These are phyloP conservation scores for Tetragonisca angustula DNA, from an alignment of 2,888 invertebrate species.

Conservation along the genomic window DNA sequence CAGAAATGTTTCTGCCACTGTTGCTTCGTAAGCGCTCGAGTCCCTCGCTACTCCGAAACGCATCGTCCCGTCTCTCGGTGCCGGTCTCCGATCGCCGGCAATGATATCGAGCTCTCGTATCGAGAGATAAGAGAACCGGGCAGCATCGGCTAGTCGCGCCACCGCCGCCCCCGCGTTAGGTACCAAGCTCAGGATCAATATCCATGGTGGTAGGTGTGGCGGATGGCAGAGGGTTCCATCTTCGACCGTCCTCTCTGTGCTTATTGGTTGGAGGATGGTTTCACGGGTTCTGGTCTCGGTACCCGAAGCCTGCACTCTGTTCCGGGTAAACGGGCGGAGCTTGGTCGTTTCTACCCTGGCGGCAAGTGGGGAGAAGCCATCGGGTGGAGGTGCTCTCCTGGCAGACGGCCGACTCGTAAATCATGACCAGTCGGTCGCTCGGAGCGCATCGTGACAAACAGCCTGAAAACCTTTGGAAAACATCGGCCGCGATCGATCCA, in stretches of 20 bases:
- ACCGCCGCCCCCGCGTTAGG: slow-evolving; percentile 76
- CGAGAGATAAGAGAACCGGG: slow-evolving; percentile 57
- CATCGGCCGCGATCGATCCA: slow-evolving; percentile 63
- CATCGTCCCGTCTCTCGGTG: slow-evolving; percentile 44
- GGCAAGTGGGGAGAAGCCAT: slow-evolving; percentile 61
- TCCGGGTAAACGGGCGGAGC: slow-evolving; percentile 61
- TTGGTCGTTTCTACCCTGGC: slow-evolving; percentile 49
- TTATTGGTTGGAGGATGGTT: slow-evolving; percentile 60
- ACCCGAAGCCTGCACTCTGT: slow-evolving; percentile 24
- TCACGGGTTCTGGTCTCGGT: slow-evolving; percentile 40
- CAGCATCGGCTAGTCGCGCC: slow-evolving; percentile 66
- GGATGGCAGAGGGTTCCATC: slow-evolving; percentile 66
- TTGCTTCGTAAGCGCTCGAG: neutral
- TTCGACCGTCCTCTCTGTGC: slow-evolving; percentile 60
- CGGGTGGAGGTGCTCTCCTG: slow-evolving; percentile 53
- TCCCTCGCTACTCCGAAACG: slow-evolving; percentile 39
- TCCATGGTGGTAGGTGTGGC: slow-evolving; percentile 76
- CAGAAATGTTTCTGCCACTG: neutral
- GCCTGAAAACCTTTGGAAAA: slow-evolving; percentile 67
- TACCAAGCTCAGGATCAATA: slow-evolving; percentile 81
- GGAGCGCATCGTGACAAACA: slow-evolving; percentile 74
- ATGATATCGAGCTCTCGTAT: slow-evolving; percentile 73
- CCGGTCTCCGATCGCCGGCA: slow-evolving; percentile 60
- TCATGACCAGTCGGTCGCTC: slow-evolving; percentile 82
- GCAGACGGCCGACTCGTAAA: slow-evolving; percentile 78